These are phyloP conservation scores for Tolypeutes matacus DNA, from an alignment of 2,797 vertebrate genomes.

Conservation along the genomic window DNA sequence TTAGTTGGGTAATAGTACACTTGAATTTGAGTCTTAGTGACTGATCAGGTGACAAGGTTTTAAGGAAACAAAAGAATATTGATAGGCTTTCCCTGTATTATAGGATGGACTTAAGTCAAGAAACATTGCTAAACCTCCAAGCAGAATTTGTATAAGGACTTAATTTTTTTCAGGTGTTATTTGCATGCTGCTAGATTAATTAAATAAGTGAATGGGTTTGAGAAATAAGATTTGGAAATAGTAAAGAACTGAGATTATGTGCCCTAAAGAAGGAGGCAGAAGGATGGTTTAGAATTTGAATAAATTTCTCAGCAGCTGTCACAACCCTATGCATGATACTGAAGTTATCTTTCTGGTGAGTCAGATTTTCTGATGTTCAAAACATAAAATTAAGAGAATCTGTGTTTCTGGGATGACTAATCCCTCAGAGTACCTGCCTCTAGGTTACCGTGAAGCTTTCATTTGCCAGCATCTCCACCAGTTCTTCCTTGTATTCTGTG, in stretches of 20 bases:
- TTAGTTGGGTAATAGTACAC: no score
- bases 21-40: neutral
- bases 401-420: neutral
- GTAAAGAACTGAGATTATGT: neutral
- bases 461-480: neutral
- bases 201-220: neutral
- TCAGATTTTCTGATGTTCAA: neutral
- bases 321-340: fast-evolving
- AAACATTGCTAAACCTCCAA: neutral
- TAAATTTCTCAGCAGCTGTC: neutral
- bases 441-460: neutral
- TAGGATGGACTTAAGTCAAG: neutral
- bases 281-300: neutral
- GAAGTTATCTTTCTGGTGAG: neutral
- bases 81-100: neutral
- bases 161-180: neutral
- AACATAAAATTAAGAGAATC: neutral
- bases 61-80: neutral
- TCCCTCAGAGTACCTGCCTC: neutral
- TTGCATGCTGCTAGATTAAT: neutral
- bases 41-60: neutral
- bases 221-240: neutral
- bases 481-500: neutral
- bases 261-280: neutral
- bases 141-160: neutral